A percentile compares a stretch with the other conserved stretches of the same genome.
These are phyloP conservation scores for Drosophila affinis DNA, from an alignment of 2,888 invertebrate species.

Conservation along the genomic window DNA sequence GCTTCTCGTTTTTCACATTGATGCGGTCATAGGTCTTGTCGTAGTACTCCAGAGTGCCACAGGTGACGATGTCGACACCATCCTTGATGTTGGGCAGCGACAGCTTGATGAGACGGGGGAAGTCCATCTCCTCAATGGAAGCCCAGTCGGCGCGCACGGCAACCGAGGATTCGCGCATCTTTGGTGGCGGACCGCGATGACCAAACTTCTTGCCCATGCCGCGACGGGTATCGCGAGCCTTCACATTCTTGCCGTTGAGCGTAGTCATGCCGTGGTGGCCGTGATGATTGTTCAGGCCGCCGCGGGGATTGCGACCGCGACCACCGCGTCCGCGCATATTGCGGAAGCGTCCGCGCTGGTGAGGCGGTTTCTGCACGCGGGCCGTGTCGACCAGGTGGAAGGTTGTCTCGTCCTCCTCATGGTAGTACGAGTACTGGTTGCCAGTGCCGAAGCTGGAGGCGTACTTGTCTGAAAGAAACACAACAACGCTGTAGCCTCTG, in stretches of 20 bases:
- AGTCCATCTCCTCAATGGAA: conserved; percentile 99
- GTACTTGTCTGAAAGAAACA: conserved; percentile 87
- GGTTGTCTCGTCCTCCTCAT: conserved; percentile 99
- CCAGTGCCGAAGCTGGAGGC: conserved; percentile 97
- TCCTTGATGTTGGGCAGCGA: conserved; percentile 96
- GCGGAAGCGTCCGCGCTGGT: conserved; percentile 96
- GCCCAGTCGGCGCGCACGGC: conserved; percentile 98
- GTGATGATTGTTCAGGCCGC: conserved; percentile 86
- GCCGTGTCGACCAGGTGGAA: conserved; percentile 99
- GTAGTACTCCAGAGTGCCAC: conserved; percentile 98
- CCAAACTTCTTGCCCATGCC: conserved; percentile 80
- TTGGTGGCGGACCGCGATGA: conserved; percentile 91
- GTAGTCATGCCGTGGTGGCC: conserved; percentile 88
- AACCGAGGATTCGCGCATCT: conserved; percentile 98
- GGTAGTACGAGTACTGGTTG: conserved; percentile 98
- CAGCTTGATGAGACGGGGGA: conserved; percentile 96
- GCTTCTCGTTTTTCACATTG: conserved; percentile 97
- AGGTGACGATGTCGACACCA: conserved; percentile 91
- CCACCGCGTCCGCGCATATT: conserved; percentile 87
- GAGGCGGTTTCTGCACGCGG: conserved; percentile 94
- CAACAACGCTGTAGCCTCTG: conserved; percentile 41
- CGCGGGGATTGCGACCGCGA: conserved; percentile 87
- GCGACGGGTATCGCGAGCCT: conserved; percentile 91
- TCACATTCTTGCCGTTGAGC: conserved; percentile 92
- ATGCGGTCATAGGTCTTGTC: conserved; percentile 98